Evolutionary conservation across 2,888 invertebrate genomes (phyloP), one percentile per base, ranked within the genome.

Genomic region (Tenthredo distinguenda): DNA sequence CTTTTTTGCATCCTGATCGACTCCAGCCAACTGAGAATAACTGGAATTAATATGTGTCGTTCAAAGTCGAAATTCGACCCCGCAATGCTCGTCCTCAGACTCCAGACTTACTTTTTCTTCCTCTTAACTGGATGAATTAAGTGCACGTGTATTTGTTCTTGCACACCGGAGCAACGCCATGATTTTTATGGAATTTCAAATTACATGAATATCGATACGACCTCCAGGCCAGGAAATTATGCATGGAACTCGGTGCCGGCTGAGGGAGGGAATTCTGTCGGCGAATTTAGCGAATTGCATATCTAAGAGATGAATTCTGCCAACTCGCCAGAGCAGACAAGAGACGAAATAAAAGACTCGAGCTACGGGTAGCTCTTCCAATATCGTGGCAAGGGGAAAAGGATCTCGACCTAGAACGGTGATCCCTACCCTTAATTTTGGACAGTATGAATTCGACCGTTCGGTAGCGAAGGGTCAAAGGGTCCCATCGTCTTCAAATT

Each of bases 401-500:
- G 31, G 74, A 43, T 40, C 43, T 21, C 43, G 40, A 26, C 62
- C 26, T 3, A 62, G 26, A 26, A 26, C 26, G 10, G 62, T 10
- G 9, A 26, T 26, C 62, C 62, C 12, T 26, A 26, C 21, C 10
- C 40, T 40, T 43, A 18, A 74, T 43, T 74, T 43, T 7, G 43
- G 43, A 26, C 74, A 26, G 26, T 21, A 71, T 71, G 40, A 71
- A 71, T n/a, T 71, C 7, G 71, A 71, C 71, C 71, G 37, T 74
- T 74, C 40, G 43, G 74, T 43, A 43, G 74, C 74, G 21, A 74
- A 43, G 74, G 21, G 21, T 74, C 74, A 43, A 43, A 74, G 74
- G 37, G n/a, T n/a, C 37, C 7, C 12, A 10, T 34, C 43, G 43
- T 74, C 43, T 43, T 74, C 5, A 74, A 9, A 43, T n/a, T 43